Evolutionary conservation across 2,888 invertebrate species (phyloP).

Genomic region (Helleia helle): DNA sequence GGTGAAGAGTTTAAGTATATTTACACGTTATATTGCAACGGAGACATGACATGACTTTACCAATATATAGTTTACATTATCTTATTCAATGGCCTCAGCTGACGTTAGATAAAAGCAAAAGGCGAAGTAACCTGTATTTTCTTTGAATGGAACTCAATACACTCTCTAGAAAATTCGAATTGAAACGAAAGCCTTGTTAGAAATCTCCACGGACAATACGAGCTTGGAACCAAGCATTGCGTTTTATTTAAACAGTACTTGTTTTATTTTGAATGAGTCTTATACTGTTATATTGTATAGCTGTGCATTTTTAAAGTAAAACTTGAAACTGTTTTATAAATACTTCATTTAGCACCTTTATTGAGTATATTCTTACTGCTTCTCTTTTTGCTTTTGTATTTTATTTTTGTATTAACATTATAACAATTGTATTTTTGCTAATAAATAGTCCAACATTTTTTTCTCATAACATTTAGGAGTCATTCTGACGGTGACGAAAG

Average conservation of each 20-base stretch:
- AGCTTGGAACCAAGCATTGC: constrained; percentile 15
- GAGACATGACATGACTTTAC: background rate
- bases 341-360: too few species aligned
- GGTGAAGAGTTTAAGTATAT: background rate
- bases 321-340: too few species aligned
- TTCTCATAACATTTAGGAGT: too few species aligned
- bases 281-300: background rate
- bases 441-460: too few species aligned
- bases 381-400: too few species aligned
- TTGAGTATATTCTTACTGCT: too few species aligned
- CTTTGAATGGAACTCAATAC: constrained; percentile 22
- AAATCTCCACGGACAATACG: constrained; percentile 20
- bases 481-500: too few species aligned
- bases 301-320: too few species aligned
- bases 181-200: constrained; percentile 23
- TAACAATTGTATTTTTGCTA: too few species aligned
- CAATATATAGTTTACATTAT: background rate
- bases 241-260: constrained; percentile 12
- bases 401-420: too few species aligned
- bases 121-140: constrained; percentile 20
- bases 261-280: background rate
- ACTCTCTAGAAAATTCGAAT: constrained; percentile 21
- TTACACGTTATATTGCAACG: background rate
- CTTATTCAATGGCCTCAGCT: constrained; percentile 14
- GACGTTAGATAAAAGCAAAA: constrained; percentile 18